Conservation (phyloP, 2,888 invertebrate species). For the Charanyca ferruginea region DNA sequence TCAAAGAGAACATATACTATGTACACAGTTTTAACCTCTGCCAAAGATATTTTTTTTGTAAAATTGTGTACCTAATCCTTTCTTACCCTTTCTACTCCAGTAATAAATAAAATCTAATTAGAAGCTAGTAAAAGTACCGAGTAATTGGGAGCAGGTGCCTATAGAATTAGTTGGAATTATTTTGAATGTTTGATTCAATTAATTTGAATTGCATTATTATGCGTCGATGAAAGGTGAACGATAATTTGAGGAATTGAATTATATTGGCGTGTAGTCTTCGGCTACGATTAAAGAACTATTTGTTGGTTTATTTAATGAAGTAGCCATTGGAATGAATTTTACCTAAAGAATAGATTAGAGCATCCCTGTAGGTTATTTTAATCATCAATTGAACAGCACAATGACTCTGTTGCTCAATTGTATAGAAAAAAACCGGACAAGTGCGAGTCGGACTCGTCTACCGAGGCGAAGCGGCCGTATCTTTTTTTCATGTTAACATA, state of each 20-base stretch:
- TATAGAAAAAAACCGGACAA: no score
- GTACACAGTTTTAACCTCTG: neutral
- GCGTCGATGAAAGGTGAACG: slow-evolving; percentile 38
- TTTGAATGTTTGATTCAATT: slow-evolving; percentile 52
- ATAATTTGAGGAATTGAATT: slow-evolving; percentile 12
- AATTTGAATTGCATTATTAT: slow-evolving; percentile 44
- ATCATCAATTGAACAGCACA: no score
- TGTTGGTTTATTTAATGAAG: neutral
- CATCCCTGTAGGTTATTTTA: no score
- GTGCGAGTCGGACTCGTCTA: no score
- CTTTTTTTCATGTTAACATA: no score
- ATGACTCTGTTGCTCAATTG: no score
- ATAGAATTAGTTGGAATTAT: slow-evolving; percentile 23
- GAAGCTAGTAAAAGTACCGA: slow-evolving; percentile 32
- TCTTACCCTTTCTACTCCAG: slow-evolving; percentile 14
- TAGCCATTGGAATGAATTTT: neutral
- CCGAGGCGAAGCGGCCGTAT: no score
- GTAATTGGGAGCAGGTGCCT: slow-evolving; percentile 50
- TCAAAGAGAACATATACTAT: neutral
- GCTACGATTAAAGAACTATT: neutral
- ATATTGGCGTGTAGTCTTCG: slow-evolving; percentile 5
- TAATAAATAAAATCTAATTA: slow-evolving; percentile 40
- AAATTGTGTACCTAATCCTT: neutral
- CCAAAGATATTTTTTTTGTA: no score
- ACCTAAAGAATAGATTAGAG: no score